Conservation (phyloP, 2,888 invertebrate species). For the Lasioglossum pauxillum region DNA sequence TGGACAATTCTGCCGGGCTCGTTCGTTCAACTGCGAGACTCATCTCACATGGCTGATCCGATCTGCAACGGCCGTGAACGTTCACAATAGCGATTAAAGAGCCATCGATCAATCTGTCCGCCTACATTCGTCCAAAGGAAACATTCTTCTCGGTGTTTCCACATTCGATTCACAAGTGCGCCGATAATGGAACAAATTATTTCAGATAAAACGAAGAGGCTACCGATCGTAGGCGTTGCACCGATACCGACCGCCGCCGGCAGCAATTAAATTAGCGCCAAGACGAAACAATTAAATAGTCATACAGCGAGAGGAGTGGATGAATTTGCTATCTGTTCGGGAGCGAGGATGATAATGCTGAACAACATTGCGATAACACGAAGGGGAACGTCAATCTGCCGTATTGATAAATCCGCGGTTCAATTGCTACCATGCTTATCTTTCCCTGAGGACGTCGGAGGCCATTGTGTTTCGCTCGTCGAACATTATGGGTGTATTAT, state of each 20-base stretch:
- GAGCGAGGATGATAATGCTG: slow-evolving; percentile 13
- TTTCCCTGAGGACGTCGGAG: neutral
- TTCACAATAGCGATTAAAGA: slow-evolving; percentile 75
- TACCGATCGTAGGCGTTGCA: neutral
- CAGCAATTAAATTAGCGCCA: slow-evolving; percentile 41
- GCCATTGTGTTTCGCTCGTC: neutral
- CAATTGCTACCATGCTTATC: slow-evolving; percentile 28
- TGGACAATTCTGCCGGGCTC: slow-evolving; percentile 26
- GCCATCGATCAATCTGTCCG: slow-evolving; percentile 76
- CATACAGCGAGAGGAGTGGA: neutral
- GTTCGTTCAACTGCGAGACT: slow-evolving; percentile 69
- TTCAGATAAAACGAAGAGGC: slow-evolving; percentile 32
- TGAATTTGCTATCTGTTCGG: neutral
- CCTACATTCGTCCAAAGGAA: slow-evolving; percentile 65
- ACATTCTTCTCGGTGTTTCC: slow-evolving; percentile 54
- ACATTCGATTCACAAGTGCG: slow-evolving; percentile 46
- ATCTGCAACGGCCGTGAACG: slow-evolving; percentile 73
- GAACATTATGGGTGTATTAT: neutral
- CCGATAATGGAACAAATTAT: slow-evolving; percentile 61
- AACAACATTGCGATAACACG: slow-evolving; percentile 40
- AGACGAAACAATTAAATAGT: slow-evolving; percentile 19
- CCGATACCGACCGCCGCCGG: slow-evolving; percentile 22
- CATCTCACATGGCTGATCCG: slow-evolving; percentile 74
- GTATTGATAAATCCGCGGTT: slow-evolving; percentile 21
- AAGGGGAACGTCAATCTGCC: slow-evolving; percentile 18